These are phyloP conservation scores for Leptobrachium leishanense DNA, from an alignment of 2,113 vertebrate genomes.

Conservation along the genomic window DNA sequence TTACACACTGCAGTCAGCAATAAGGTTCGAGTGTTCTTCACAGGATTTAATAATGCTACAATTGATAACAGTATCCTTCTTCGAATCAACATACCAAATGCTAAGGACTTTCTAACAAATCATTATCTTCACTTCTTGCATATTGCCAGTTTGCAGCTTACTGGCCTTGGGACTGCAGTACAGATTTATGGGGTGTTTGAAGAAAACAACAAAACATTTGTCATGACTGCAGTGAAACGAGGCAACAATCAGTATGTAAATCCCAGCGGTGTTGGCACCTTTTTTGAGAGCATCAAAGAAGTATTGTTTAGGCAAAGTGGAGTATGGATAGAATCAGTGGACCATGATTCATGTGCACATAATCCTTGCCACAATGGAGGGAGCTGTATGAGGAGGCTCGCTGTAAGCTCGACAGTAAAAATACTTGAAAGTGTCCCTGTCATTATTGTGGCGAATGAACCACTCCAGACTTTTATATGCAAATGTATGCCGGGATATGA, in stretches of 20 bases:
- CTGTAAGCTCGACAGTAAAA: constrained; percentile 70
- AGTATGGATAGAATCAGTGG: constrained; percentile 85
- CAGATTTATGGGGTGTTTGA: constrained; percentile 86
- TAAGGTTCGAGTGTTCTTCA: constrained; percentile 80
- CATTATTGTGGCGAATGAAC: constrained; percentile 82
- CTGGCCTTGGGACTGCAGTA: constrained; percentile 84
- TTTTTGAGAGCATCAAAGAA: constrained; percentile 96
- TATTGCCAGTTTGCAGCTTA: constrained; percentile 85
- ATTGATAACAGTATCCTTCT: constrained; percentile 94
- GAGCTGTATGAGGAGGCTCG: constrained; percentile 82
- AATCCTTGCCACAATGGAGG: constrained; percentile 91
- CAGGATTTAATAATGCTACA: constrained; percentile 82
- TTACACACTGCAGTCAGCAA: constrained; percentile 83
- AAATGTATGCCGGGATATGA: constrained; percentile 86
- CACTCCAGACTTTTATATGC: constrained; percentile 85
- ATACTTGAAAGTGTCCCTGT: constrained; percentile 83
- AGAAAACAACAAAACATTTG: constrained; percentile 84
- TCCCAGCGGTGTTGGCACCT: constrained; percentile 89
- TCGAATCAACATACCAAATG: constrained; percentile 70
- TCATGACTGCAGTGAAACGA: constrained; percentile 85
- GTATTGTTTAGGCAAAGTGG: constrained; percentile 86
- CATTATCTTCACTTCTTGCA: constrained; percentile 92
- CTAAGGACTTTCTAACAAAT: constrained; percentile 82
- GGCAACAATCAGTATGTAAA: constrained; percentile 83
- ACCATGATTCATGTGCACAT: constrained; percentile 86